These are phyloP conservation scores for Julus scandinavius DNA, from an alignment of 2,888 invertebrate genomes.

Conservation along the genomic window DNA sequence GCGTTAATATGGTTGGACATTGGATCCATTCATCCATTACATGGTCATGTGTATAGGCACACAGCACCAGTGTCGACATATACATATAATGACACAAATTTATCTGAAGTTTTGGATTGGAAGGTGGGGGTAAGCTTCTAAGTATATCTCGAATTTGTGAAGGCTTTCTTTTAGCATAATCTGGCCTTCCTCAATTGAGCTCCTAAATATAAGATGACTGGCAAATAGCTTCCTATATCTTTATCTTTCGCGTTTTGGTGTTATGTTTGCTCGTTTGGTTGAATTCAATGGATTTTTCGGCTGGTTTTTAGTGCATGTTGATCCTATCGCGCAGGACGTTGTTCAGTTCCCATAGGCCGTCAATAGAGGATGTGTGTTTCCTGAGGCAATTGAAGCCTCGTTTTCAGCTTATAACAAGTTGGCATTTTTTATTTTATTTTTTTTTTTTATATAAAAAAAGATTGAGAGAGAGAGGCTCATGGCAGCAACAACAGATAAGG, in stretches of 20 bases:
- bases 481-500: conserved; percentile 30
- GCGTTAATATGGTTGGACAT: neutral
- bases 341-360: conserved; percentile 22
- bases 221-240: neutral
- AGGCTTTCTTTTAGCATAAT: neutral
- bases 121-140: no score
- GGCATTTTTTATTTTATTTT: neutral
- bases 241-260: conserved; percentile 8
- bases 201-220: neutral
- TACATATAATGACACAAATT: no score
- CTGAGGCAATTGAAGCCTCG: conserved; percentile 29
- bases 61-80: no score
- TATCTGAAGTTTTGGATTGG: no score
- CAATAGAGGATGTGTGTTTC: conserved; percentile 30
- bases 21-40: neutral
- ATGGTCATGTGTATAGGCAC: neutral
- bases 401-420: neutral
- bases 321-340: conserved; percentile 15
- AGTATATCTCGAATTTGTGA: neutral
- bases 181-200: neutral
- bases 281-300: conserved; percentile 19
- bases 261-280: neutral
- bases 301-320: neutral
- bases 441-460: neutral
- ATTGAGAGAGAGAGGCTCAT: neutral